These are phyloP conservation scores for Phymastichus coffea DNA, from an alignment of 1,140 invertebrate genomes.

Conservation along the genomic window DNA sequence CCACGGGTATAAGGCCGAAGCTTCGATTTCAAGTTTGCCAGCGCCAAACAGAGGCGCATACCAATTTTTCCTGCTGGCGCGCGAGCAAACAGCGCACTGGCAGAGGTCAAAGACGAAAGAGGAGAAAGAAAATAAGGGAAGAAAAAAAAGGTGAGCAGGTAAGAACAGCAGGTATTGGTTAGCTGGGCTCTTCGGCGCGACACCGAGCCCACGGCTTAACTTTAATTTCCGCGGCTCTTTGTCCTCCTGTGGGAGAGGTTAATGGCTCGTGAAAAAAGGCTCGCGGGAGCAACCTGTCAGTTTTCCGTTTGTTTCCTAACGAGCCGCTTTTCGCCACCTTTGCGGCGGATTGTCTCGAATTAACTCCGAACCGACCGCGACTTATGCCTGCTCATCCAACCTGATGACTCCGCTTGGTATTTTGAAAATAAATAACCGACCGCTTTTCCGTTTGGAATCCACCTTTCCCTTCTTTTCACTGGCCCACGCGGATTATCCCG, in stretches of 20 bases:
- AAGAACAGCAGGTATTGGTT: too few species aligned
- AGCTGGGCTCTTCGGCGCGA: too few species aligned
- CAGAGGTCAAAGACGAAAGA: neutral
- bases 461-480: too few species aligned
- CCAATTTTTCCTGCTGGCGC: neutral
- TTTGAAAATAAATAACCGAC: too few species aligned
- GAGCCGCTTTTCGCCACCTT: conserved; percentile 14
- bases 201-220: conserved; percentile 30
- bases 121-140: conserved; percentile 27
- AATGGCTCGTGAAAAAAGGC: conserved; percentile 28
- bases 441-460: too few species aligned
- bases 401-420: too few species aligned
- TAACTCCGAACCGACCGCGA: too few species aligned
- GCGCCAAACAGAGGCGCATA: neutral
- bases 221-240: conserved; percentile 44
- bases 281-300: conserved; percentile 9
- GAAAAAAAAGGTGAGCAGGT: conserved; percentile 23
- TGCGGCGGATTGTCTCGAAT: neutral
- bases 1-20: too few species aligned
- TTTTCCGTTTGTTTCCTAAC: conserved; percentile 21
- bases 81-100: conserved; percentile 7
- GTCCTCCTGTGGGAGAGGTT: neutral
- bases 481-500: too few species aligned
- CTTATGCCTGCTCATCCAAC: too few species aligned
- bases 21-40: conserved; percentile 19